Conservation (phyloP, 2,888 invertebrate genomes). For the Trissolcus japonicus region DNA sequence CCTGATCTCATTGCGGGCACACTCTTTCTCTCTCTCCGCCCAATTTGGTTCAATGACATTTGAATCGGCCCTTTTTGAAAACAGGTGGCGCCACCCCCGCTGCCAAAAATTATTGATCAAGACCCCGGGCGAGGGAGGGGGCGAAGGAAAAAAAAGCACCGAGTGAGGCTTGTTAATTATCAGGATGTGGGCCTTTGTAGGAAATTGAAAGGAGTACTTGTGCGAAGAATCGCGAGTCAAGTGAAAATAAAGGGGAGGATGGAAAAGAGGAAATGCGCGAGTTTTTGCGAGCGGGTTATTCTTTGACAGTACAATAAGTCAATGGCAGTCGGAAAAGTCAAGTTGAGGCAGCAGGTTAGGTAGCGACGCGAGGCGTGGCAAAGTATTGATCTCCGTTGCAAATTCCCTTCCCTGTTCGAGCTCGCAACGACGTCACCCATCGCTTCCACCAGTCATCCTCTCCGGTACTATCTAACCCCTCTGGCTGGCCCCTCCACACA, state of each 20-base stretch:
- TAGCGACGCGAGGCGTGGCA: slow-evolving; percentile 74
- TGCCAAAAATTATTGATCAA: slow-evolving; percentile 49
- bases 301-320: slow-evolving; percentile 35
- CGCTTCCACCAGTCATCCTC: slow-evolving; percentile 62
- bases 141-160: background rate
- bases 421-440: slow-evolving; percentile 70
- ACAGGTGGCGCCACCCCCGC: slow-evolving; percentile 27
- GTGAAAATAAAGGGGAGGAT: background rate
- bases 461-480: slow-evolving; percentile 47
- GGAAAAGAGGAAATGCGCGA: background rate
- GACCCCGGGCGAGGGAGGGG: slow-evolving; percentile 11
- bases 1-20: no score
- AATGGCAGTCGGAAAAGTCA: slow-evolving; percentile 61
- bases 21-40: no score
- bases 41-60: slow-evolving; percentile 33
- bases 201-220: slow-evolving; percentile 4
- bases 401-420: slow-evolving; percentile 66
- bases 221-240: no score
- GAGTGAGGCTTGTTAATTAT: no score
- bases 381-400: slow-evolving; percentile 73
- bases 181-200: slow-evolving; percentile 22
- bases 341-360: slow-evolving; percentile 62
- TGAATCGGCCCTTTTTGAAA: slow-evolving; percentile 14
- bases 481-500: slow-evolving; percentile 35
- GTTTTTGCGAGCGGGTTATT: no score